These are phyloP conservation scores for Lichenostomus cassidix DNA, from an alignment of 2,113 vertebrate genomes.

Conservation along the genomic window DNA sequence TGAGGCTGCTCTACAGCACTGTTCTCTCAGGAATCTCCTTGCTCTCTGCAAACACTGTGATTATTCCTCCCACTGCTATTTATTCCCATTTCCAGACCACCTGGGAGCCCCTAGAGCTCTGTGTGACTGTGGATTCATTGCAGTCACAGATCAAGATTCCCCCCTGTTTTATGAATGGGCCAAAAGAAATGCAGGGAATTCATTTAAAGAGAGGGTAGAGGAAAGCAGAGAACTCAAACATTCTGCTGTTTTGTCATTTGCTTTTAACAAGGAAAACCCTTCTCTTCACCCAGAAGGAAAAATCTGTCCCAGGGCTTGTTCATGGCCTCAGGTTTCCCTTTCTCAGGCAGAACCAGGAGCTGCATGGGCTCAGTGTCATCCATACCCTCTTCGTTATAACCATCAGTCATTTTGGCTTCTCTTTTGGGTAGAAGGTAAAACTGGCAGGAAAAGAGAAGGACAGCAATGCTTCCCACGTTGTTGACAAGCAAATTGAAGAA, in stretches of 20 bases:
- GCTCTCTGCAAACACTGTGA: neutral
- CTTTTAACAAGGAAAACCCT: slow-evolving; percentile 26
- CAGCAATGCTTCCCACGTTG: neutral
- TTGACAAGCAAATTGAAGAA: neutral
- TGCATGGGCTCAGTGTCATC: slow-evolving; percentile 17
- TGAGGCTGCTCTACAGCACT: neutral
- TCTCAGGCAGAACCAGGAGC: slow-evolving; percentile 10
- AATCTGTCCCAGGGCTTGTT: slow-evolving; percentile 39
- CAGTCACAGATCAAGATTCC: neutral
- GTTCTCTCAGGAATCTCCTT: neutral
- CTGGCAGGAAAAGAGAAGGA: neutral
- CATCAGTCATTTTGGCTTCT: neutral
- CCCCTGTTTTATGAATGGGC: neutral
- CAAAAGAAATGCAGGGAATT: neutral
- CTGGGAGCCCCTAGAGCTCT: slow-evolving; percentile 12
- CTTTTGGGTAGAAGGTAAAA: neutral
- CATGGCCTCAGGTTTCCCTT: neutral
- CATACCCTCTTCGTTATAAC: slow-evolving; percentile 13
- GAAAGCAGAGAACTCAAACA: neutral
- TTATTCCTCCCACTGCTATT: slow-evolving; percentile 45
- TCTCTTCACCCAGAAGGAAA: slow-evolving; percentile 42
- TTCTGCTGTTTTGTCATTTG: neutral
- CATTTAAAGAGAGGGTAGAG: neutral
- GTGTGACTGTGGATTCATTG: neutral
- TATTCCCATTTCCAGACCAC: slow-evolving; percentile 4